Percentiles rank a stretch among this genome's conserved stretches.
Conservation (phyloP, 2,888 invertebrate species). For the Linnaemya vulpina region DNA sequence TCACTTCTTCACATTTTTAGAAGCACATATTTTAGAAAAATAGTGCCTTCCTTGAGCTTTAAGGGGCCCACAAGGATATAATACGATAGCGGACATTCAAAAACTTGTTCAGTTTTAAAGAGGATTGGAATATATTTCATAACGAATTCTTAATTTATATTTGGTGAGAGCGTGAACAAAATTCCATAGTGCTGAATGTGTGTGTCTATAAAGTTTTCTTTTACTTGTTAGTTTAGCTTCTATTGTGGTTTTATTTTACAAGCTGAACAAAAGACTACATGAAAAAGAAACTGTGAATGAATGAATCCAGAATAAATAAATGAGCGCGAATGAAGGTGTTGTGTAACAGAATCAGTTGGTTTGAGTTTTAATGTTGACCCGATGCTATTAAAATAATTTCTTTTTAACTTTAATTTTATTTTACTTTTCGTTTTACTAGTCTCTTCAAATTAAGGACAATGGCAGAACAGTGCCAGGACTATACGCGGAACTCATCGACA, state of each 20-base stretch:
- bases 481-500: background rate
- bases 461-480: background rate
- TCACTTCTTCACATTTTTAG: too few species aligned
- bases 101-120: too few species aligned
- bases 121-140: too few species aligned
- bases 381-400: background rate
- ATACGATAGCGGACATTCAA: too few species aligned
- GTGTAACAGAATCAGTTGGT: background rate
- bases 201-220: background rate
- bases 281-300: slow-evolving; percentile 10
- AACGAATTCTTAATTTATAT: background rate
- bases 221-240: background rate
- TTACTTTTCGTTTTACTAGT: background rate
- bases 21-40: too few species aligned
- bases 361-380: slow-evolving; percentile 16
- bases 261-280: slow-evolving; percentile 25
- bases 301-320: slow-evolving; percentile 25
- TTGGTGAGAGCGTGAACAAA: background rate
- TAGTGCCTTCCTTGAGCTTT: too few species aligned
- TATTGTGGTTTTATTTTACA: slow-evolving; percentile 18
- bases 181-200: background rate
- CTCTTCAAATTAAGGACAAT: background rate
- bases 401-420: background rate
- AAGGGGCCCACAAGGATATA: too few species aligned
- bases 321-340: slow-evolving; percentile 17